Percentiles rank a stretch among this genome's conserved stretches.
Evolutionary conservation across 2,797 vertebrate genomes (phyloP).

Genomic region (Fistularia tabacaria): DNA sequence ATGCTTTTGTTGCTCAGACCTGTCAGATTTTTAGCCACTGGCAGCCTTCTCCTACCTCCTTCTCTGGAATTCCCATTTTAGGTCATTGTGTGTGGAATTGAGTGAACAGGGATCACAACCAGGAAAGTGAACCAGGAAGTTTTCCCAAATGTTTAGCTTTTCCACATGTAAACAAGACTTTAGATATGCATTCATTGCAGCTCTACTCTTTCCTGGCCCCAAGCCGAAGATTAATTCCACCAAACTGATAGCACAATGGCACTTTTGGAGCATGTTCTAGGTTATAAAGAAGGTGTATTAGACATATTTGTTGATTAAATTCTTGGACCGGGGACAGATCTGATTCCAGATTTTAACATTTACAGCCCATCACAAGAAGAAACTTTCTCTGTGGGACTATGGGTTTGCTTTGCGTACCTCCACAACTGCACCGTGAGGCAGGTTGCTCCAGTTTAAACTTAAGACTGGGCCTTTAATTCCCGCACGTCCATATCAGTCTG

Average conservation of each 20-base stretch:
- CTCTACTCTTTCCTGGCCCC: slow-evolving; percentile 12
- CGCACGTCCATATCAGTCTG: too few species aligned
- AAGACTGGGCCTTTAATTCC: too few species aligned
- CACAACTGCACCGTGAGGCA: too few species aligned
- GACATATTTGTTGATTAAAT: too few species aligned
- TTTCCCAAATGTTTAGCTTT: slow-evolving; percentile 64
- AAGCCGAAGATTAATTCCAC: slow-evolving; percentile 36
- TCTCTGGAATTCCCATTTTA: slow-evolving; percentile 64
- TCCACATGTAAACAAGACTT: slow-evolving; percentile 35
- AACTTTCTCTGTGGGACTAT: too few species aligned
- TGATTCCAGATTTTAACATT: too few species aligned
- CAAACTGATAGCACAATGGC: slow-evolving; percentile 20
- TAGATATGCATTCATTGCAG: slow-evolving; percentile 23
- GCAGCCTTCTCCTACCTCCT: slow-evolving; percentile 55
- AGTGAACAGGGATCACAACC: slow-evolving; percentile 60
- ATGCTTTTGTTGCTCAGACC: slow-evolving; percentile 52
- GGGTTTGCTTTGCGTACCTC: too few species aligned
- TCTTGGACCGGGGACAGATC: too few species aligned
- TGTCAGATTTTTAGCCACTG: slow-evolving; percentile 46
- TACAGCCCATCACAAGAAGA: too few species aligned
- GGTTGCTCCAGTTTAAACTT: too few species aligned
- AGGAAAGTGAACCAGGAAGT: slow-evolving; percentile 79
- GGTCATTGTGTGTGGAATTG: slow-evolving; percentile 73
- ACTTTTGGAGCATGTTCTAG: slow-evolving; percentile 7
- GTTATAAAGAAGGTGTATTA: not conserved